Evolutionary conservation across 2,888 invertebrate genomes (phyloP).

Genomic region (Catocala sponsa): DNA sequence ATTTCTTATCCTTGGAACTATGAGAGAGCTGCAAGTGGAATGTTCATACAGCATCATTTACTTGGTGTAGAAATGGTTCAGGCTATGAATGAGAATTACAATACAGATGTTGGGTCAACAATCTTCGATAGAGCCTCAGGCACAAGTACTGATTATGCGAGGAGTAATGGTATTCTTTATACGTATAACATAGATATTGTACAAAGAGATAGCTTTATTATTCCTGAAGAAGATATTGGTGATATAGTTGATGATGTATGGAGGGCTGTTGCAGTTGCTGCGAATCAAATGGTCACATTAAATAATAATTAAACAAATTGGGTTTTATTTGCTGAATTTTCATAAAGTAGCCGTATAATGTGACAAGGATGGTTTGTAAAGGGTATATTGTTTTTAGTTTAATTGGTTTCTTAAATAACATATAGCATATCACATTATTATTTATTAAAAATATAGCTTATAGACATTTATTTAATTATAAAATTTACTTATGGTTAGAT

Average conservation of each 20-base stretch:
- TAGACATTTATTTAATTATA: no score
- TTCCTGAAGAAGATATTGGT: slow-evolving; percentile 67
- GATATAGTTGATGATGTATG: slow-evolving; percentile 69
- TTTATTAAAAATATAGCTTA: no score
- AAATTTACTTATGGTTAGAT: no score
- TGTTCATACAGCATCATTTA: slow-evolving; percentile 70
- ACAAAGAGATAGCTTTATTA: slow-evolving; percentile 64
- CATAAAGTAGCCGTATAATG: not conserved
- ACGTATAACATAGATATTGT: slow-evolving; percentile 71
- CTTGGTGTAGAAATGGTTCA: slow-evolving; percentile 67
- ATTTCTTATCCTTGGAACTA: slow-evolving; percentile 91
- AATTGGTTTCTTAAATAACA: no score
- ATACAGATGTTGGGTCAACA: slow-evolving; percentile 64
- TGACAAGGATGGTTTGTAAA: no score
- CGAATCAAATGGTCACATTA: slow-evolving; percentile 48
- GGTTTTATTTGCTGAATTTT: not conserved
- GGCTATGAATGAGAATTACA: slow-evolving; percentile 61
- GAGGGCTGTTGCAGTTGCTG: slow-evolving; percentile 68
- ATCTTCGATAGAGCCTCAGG: slow-evolving; percentile 73
- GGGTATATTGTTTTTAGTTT: no score
- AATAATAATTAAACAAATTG: not conserved
- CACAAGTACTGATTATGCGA: slow-evolving; percentile 72
- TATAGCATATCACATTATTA: no score
- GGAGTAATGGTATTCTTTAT: slow-evolving; percentile 60
- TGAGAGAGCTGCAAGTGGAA: slow-evolving; percentile 78